Evolutionary conservation across 2,797 vertebrate genomes (phyloP).

Genomic region (Smutsia temminckii): DNA sequence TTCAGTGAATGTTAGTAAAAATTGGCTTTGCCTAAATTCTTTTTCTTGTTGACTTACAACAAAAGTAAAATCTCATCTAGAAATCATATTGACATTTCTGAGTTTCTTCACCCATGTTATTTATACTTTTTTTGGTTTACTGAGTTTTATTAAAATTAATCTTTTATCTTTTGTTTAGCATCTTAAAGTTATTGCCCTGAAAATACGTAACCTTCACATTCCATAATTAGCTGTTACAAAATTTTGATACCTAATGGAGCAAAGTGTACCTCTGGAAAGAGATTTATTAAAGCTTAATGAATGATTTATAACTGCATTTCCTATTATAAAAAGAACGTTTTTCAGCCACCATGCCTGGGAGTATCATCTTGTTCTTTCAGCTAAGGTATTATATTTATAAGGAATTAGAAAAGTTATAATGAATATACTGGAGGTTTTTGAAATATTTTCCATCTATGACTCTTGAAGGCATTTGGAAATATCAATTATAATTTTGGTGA

Average conservation of each 20-base stretch:
- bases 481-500: neutral
- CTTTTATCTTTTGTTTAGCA: conserved; percentile 81
- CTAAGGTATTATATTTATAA: neutral
- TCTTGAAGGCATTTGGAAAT: conserved; percentile 14
- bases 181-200: conserved; percentile 80
- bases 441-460: neutral
- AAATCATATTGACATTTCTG: conserved; percentile 83
- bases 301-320: conserved; percentile 63
- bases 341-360: neutral
- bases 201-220: conserved; percentile 77
- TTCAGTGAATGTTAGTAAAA: conserved; percentile 39
- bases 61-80: conserved; percentile 76
- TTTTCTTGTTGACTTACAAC: conserved; percentile 71
- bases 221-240: conserved; percentile 79
- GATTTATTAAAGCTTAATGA: conserved; percentile 76
- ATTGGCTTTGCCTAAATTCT: conserved; percentile 39
- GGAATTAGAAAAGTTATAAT: conserved; percentile 27
- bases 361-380: conserved; percentile 59
- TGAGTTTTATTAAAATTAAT: conserved; percentile 81
- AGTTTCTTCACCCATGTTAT: conserved; percentile 75
- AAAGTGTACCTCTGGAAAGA: conserved; percentile 65
- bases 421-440: neutral
- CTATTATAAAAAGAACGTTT: conserved; percentile 49
- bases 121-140: conserved; percentile 80
- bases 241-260: conserved; percentile 73